These are phyloP conservation scores for Centropristis striata DNA, from an alignment of 2,113 vertebrate species.

Conservation along the genomic window DNA sequence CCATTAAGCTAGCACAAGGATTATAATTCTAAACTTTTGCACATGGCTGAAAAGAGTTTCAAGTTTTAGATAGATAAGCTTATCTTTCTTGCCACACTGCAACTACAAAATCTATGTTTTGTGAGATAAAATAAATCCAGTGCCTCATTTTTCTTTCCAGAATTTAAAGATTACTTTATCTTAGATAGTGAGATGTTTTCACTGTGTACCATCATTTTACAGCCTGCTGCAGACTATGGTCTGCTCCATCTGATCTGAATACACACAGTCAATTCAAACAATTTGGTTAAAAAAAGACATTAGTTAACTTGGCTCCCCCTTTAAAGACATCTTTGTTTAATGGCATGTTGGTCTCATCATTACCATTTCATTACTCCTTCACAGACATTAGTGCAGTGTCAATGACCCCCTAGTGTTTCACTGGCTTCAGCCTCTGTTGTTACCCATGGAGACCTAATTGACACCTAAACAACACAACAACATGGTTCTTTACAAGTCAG, in stretches of 20 bases:
- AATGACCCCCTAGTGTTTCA: constrained; percentile 55
- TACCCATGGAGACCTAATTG: constrained; percentile 52
- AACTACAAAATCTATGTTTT: constrained; percentile 1
- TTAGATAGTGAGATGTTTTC: constrained; percentile 23
- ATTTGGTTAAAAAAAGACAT: not conserved
- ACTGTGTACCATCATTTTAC: not conserved
- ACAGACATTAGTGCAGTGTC: constrained; percentile 44
- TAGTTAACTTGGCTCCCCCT: not conserved
- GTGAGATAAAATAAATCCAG: constrained; percentile 11
- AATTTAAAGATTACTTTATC: not conserved
- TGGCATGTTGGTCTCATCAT: not conserved
- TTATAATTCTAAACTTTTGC: not conserved
- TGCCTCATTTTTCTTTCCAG: not conserved
- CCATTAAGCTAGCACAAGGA: not conserved
- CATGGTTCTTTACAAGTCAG: constrained; percentile 23
- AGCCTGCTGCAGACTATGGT: constrained; percentile 7
- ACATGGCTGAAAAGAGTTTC: not conserved
- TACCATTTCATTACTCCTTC: constrained; percentile 37
- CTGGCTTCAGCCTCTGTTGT: constrained; percentile 51
- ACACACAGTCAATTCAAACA: not conserved
- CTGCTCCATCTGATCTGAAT: not conserved
- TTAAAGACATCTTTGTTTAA: constrained; percentile 7
- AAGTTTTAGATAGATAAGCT: too few relatives aligned
- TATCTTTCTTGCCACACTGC: not conserved
- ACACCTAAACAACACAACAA: constrained; percentile 49